Base-by-base conservation (phyloP, 1,140 invertebrate species). In the Diprion similis region DNA sequence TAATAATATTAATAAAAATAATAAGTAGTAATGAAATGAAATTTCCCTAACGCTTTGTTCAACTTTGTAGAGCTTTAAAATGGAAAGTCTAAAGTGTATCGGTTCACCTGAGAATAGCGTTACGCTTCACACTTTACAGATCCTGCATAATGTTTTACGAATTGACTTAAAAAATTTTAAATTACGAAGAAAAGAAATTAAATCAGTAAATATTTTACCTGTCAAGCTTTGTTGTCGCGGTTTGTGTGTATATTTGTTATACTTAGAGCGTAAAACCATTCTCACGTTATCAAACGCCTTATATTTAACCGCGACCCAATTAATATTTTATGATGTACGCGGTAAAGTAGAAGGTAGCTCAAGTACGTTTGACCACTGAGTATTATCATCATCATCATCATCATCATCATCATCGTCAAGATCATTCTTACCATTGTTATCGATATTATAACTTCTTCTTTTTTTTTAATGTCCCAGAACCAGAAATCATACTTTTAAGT, bases 311-410 rank as follows among this genome's bases (percentile, higher is more conserved):
- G 51, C 51, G 11, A 13, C 51, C 51, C 51, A 59, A 59, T 59
- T 59, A 6, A 0, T 59, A 10, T 6, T 15, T 37, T 9, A 59
- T 9, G 51, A 59, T 59, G n/a, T 17, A 17, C 9, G 11, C n/a
- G 24, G n/a, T 59, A 59, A 59, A 59, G 51, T 17, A 59, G 51
- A 59, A 59, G 51, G 51, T 59, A 59, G 51, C 51, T 59, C 51
- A 9, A 59, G 51, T 59, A 59, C 51, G n/a, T 59, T 59, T n/a
- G 11, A 59, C 3, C 11, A 59, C 11, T 59, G 51, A 59, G 51
- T 59, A 59, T 59, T 59, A 59, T 59, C n/a, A 37, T 37, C 24
- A 37, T 37, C 24, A 37, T 4, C n/a, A n/a, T n/a, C n/a, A n/a
- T n/a, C n/a, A 59, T 59, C 8, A 59, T 59, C n/a, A 37, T 37